Evolutionary conservation across 2,113 vertebrate genomes (phyloP), one percentile per base, ranked within the genome.

Genomic region (Hypocryptadius cinnamomeus): DNA sequence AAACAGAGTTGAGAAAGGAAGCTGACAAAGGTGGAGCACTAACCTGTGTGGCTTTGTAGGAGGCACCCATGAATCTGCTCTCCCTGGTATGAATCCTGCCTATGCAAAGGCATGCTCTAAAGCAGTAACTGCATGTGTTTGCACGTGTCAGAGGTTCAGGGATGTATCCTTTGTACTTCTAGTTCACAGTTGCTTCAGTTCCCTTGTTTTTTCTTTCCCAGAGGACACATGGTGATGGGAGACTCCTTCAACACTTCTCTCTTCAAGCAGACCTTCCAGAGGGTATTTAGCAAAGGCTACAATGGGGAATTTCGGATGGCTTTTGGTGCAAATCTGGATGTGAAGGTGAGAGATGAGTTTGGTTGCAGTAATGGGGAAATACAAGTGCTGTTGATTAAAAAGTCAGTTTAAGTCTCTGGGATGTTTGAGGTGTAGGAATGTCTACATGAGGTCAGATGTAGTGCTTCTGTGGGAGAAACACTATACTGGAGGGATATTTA

Each of bases 251-350:
- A 99, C 87, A 99, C 99, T 24, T 99, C 99, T 35, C 98, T 99
- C 81, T 99, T 99, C 97, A 99, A 99, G 96, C 99, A 99, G 97
- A 99, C 99, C n/a, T 99, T 99, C 97, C 99, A 99, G 96, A 98
- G 99, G 71, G 98, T 99, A 53, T 99, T 99, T 73, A 99, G 96
- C 94, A 99, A 99, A 96, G 99, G 99, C 95, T 98, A 98, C 96
- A 99, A 97, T 3, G 98, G 98, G 53, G 97, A 99, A 84, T 99
- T 99, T 96, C 98, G 97, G 91, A 99, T 99, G 99, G 99, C 99
- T 57, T 99, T 99, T 87, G 99, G 99, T 86, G 98, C 98, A n/a
- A 97, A 97, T 68, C 86, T 99, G 95, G 99, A 99, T 50, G 98
- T 99, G 81, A 99, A 99, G 99, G 99, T 99, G 96, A 92, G 92